Percentiles rank a stretch among this genome's conserved stretches.
Evolutionary conservation across 2,113 vertebrate species (phyloP).

Genomic region (Pomatostomus ruficeps): DNA sequence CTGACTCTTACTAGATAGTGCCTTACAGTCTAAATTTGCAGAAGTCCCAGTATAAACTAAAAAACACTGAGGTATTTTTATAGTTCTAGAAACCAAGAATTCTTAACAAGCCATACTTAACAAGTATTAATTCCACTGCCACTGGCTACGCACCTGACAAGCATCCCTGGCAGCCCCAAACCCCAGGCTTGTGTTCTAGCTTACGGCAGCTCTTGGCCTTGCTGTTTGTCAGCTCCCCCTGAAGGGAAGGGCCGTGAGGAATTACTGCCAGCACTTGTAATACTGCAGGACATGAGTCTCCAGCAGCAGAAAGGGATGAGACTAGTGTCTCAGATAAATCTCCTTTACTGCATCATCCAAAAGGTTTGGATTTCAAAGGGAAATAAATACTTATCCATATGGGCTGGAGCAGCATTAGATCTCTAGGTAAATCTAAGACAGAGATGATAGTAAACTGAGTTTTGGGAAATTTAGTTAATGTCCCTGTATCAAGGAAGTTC

Average conservation of each 20-base stretch:
- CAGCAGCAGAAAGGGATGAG: background rate
- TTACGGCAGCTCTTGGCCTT: slow-evolving; percentile 28
- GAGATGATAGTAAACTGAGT: background rate
- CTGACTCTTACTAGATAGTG: background rate
- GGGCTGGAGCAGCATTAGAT: background rate
- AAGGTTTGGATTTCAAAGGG: background rate
- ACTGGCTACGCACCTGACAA: background rate
- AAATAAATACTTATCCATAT: background rate
- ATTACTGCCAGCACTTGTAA: background rate
- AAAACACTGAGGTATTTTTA: background rate
- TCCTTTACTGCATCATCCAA: background rate
- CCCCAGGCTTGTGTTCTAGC: background rate
- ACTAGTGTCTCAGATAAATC: background rate
- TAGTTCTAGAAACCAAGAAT: background rate
- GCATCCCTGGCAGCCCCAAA: background rate
- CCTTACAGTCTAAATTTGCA: background rate
- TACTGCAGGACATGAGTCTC: background rate
- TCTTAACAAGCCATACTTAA: background rate
- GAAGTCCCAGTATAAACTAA: background rate
- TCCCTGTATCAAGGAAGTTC: background rate
- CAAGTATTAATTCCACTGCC: background rate
- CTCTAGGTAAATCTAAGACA: background rate
- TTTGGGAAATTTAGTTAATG: background rate
- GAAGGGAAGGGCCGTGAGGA: background rate
- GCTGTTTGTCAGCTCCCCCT: background rate